Evolutionary conservation across 2,888 invertebrate genomes (phyloP), one percentile per base, ranked within the genome.

Genomic region (Bombyx huttoni): DNA sequence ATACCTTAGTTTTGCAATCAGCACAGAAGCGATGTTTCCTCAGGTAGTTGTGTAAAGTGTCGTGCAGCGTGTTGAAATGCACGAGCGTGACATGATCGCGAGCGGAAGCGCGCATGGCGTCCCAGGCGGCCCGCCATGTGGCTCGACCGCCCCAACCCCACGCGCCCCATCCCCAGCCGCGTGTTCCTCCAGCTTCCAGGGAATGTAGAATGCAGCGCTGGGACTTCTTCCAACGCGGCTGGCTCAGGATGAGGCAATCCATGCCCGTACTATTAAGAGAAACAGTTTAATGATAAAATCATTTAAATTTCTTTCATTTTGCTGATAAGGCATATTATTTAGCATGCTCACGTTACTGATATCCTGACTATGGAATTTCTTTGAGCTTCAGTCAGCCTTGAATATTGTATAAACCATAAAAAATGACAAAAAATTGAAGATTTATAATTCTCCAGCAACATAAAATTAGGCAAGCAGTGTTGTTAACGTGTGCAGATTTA

Each of bases 21-120:
- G 94, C 93, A 74, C 98, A 98, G 82, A 98, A 98, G 87, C 96
- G 92, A 78, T 98, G 97, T 86, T 98, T 98, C 63, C 95, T 91
- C 56, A 98, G 90, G 82, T 98, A 98, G 62, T 93, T 94, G 70
- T 97, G 96, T 46, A 98, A 89, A 13, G 97, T 97, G 56, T 93
- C 93, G 68, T 96, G 93, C 56, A 98, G 88, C 60, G 93, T 94
- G 69, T 93, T 93, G 60, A 94, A 94, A 81, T 97, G 96, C 52
- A 98, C 94, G 50, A 96, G 91, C 48, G 96, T 94, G 61, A 97
- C 93, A 79, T 97, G 96, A 67, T 94, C 93, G 52, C 93, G 91
- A 67, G 95, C 95, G 51, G 93, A 91, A 47, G 91, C 89, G 49
- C 93, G 91, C 95, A 96, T 95, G 60, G 94, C 93, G 62, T 94